A percentile compares a stretch with the other conserved stretches of the same genome.
Conservation (phyloP, 2,113 vertebrate genomes). For the Steatornis caripensis region DNA sequence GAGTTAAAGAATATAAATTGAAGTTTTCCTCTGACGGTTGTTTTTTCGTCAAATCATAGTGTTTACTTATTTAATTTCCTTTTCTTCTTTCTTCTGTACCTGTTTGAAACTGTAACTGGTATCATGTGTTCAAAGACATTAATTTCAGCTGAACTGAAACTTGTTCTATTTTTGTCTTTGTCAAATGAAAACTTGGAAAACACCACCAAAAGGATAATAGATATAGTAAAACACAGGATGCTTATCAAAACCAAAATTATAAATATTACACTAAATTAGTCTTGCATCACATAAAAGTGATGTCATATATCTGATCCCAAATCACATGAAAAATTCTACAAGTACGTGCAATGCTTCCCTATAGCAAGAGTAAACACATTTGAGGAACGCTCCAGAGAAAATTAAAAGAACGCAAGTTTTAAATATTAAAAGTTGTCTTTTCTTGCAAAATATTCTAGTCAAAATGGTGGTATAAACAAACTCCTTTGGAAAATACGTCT, state of each 20-base stretch:
- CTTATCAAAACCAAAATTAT: neutral
- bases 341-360: neutral
- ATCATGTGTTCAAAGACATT: neutral
- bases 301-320: neutral
- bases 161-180: neutral
- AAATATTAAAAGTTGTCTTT: constrained; percentile 63
- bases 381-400: constrained; percentile 54
- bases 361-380: neutral
- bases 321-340: neutral
- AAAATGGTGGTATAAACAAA: constrained; percentile 46
- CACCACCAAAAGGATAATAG: neutral
- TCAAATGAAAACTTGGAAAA: neutral
- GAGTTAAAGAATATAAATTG: no score
- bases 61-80: no score
- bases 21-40: no score
- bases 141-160: neutral
- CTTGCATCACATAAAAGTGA: neutral
- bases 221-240: neutral
- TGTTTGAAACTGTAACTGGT: neutral
- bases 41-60: no score
- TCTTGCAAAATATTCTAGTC: constrained; percentile 36
- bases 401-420: constrained; percentile 63
- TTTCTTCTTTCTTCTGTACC: neutral
- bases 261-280: neutral
- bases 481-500: constrained; percentile 52